Percentiles rank a stretch among this genome's conserved stretches.
Evolutionary conservation across 1,140 invertebrate genomes (phyloP).

Genomic region (Drosophila pruinosa): DNA sequence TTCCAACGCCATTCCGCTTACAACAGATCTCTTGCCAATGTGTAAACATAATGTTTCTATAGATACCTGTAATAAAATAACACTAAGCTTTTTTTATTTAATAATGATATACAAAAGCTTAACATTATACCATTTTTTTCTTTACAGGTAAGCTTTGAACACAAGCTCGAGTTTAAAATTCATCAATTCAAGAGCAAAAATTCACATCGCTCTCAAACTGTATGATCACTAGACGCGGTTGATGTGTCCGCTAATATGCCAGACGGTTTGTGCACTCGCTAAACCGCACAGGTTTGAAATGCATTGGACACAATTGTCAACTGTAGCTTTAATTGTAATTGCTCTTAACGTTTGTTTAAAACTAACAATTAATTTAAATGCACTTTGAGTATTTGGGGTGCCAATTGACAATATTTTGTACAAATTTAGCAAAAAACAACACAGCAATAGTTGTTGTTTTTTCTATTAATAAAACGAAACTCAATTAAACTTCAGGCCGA

Average conservation of each 20-base stretch:
- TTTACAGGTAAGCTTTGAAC: slow-evolving; percentile 20
- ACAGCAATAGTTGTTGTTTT: too few species aligned
- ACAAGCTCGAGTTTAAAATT: not conserved
- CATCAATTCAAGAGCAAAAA: not conserved
- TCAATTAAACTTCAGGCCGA: not conserved
- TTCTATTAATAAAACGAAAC: not conserved
- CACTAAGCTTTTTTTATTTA: not conserved
- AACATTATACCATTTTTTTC: not conserved
- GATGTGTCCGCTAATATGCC: not conserved
- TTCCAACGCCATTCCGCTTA: too few species aligned
- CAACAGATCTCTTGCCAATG: too few species aligned
- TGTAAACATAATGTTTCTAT: too few species aligned
- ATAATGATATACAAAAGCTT: not conserved
- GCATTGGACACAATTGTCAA: not conserved
- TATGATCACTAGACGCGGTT: not conserved
- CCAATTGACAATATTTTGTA: too few species aligned
- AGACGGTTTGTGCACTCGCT: not conserved
- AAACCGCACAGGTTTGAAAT: not conserved
- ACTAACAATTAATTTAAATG: too few species aligned
- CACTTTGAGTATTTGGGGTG: too few species aligned
- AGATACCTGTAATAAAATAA: too few species aligned
- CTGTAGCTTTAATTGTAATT: too few species aligned
- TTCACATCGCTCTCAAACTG: too few species aligned
- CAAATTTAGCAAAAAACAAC: too few species aligned
- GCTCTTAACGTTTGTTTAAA: too few species aligned